A percentile compares a stretch with the other conserved stretches of the same genome.
Evolutionary conservation across 1,140 invertebrate species (phyloP).

Genomic region (Brachionus angularis): DNA sequence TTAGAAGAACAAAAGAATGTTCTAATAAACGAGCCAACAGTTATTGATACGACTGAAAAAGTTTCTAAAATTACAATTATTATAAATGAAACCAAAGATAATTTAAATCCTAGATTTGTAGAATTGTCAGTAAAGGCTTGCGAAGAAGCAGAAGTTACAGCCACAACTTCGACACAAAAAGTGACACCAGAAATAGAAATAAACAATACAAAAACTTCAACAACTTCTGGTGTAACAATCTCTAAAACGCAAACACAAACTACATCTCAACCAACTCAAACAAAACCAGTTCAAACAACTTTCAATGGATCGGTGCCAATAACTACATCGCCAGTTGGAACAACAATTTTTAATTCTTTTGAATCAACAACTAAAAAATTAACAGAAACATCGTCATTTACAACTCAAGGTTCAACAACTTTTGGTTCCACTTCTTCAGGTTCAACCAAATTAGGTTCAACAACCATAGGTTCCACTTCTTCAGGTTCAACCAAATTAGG

Average conservation of each 20-base stretch:
- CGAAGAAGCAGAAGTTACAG: not conserved
- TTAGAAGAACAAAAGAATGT: not conserved
- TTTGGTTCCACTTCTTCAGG: no score
- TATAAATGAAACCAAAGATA: not conserved
- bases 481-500: no score
- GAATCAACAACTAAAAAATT: no score
- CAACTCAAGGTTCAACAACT: no score
- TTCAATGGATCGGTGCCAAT: no score
- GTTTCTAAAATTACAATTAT: not conserved
- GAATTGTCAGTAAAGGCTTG: not conserved
- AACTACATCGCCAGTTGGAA: no score
- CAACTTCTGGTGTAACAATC: not conserved
- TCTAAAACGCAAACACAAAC: not conserved
- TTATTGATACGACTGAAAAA: not conserved
- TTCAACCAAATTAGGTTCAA: no score
- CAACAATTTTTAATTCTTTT: no score
- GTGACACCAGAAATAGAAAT: not conserved
- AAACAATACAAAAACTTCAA: not conserved
- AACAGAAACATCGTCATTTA: no score
- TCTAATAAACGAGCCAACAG: not conserved
- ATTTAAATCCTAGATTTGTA: not conserved
- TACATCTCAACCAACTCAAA: not conserved
- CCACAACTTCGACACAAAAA: not conserved
- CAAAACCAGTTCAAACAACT: not conserved
- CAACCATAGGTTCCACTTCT: no score